phyloP scores from a whole-genome alignment of 2,888 invertebrate genomes.

The Andrena hattorfiana region DNA sequence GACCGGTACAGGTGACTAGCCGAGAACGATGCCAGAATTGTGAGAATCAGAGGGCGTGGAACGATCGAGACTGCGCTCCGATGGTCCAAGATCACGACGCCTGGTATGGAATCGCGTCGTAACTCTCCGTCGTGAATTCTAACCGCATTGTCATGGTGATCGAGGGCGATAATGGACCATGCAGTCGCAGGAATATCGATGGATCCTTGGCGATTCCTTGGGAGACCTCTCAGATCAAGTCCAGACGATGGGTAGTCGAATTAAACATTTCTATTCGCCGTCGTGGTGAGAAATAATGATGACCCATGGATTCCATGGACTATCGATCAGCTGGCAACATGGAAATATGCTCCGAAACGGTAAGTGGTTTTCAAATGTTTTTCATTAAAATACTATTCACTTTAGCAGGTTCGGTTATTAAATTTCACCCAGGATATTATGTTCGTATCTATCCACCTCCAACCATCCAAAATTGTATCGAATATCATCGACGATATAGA shows the following conservation, averaged over 20 bases:
- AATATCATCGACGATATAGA: background rate
- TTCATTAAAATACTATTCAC: no score
- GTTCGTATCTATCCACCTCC: background rate
- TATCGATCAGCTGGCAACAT: no score
- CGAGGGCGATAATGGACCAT: constrained; percentile 48
- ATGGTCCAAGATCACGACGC: constrained; percentile 27
- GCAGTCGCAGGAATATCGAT: constrained; percentile 57
- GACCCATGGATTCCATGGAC: no score
- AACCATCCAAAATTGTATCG: background rate
- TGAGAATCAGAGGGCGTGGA: background rate
- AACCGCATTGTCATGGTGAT: constrained; percentile 67
- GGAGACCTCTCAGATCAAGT: background rate
- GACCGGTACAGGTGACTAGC: constrained; percentile 35
- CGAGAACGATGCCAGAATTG: constrained; percentile 9
- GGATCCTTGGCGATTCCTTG: constrained; percentile 16
- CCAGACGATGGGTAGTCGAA: background rate
- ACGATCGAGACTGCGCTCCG: background rate
- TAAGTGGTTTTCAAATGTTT: no score
- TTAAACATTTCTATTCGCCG: background rate
- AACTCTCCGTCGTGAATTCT: constrained; percentile 60
- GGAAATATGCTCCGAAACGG: no score
- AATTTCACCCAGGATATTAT: background rate
- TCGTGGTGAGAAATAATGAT: no score
- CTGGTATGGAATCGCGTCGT: constrained; percentile 35
- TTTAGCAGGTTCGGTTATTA: no score